Evolutionary conservation across 1,140 invertebrate genomes (phyloP).

Genomic region (Nephotettix cincticeps): DNA sequence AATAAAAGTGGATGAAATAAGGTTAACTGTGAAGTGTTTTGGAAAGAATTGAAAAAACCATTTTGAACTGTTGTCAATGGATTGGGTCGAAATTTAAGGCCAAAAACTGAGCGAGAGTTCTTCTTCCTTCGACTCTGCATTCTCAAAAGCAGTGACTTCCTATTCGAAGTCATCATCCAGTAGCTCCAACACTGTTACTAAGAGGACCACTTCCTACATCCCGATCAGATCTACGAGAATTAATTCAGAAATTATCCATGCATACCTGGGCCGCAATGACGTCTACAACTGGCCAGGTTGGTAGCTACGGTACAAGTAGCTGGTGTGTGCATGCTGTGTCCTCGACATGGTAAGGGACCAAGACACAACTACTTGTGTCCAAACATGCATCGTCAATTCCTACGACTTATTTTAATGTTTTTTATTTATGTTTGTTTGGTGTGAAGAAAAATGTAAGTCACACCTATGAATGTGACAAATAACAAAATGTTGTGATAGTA

Average conservation of each 20-base stretch:
- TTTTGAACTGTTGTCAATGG: too few species aligned
- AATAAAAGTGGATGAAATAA: too few species aligned
- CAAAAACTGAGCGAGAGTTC: background rate
- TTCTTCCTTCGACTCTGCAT: background rate
- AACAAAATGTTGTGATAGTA: too few species aligned
- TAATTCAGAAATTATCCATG: background rate
- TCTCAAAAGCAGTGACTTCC: background rate
- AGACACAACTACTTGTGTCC: too few species aligned
- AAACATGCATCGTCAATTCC: too few species aligned
- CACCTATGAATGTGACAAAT: too few species aligned
- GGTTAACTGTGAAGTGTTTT: too few species aligned
- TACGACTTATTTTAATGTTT: too few species aligned
- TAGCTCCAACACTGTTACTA: background rate
- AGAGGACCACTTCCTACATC: background rate
- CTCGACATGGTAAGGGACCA: too few species aligned
- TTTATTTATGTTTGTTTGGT: too few species aligned
- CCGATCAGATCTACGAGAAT: background rate
- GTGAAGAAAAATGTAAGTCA: too few species aligned
- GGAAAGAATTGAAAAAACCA: too few species aligned
- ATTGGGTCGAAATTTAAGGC: background rate
- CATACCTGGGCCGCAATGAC: background rate
- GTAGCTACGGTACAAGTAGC: background rate
- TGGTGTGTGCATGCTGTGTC: background rate
- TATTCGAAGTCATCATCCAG: background rate
- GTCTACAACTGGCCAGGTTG: slow-evolving; percentile 6